Conservation (phyloP, 2,888 invertebrate species). For the Chelonus formosanus region DNA sequence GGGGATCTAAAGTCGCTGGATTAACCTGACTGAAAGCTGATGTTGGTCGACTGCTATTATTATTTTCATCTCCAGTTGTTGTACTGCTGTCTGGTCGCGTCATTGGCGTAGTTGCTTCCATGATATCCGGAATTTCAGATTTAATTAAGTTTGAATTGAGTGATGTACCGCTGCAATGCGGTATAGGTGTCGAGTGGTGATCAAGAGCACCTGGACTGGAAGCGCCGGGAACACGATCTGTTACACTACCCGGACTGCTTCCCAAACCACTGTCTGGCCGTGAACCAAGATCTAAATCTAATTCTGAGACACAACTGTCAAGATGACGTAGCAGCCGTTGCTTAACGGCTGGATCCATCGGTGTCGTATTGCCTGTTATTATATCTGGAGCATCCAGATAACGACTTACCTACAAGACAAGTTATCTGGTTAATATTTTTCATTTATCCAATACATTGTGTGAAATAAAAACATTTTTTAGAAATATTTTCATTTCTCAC, state of each 20-base stretch:
- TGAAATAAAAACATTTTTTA: constrained; percentile 1
- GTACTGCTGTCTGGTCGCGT: constrained; percentile 64
- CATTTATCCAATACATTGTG: too few relatives aligned
- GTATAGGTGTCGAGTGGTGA: constrained; percentile 51
- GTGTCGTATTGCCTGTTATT: constrained; percentile 68
- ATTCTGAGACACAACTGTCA: constrained; percentile 71
- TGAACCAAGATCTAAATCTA: constrained; percentile 69
- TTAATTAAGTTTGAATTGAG: constrained; percentile 46
- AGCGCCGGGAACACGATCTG: constrained; percentile 56
- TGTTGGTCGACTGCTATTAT: constrained; percentile 62
- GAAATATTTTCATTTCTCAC: constrained; percentile 53
- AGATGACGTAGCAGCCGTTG: constrained; percentile 71
- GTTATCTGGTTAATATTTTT: neutral
- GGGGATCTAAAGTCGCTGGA: constrained; percentile 48
- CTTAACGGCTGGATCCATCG: constrained; percentile 69
- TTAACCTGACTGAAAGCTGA: constrained; percentile 57
- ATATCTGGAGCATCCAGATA: constrained; percentile 72
- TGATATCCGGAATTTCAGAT: constrained; percentile 50
- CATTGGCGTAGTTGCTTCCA: constrained; percentile 44
- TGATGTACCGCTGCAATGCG: constrained; percentile 44
- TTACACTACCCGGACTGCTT: constrained; percentile 62
- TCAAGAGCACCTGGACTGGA: constrained; percentile 57
- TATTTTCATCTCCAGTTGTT: constrained; percentile 65
- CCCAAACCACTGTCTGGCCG: constrained; percentile 62
- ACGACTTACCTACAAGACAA: constrained; percentile 64